Percentiles rank a stretch among this genome's conserved stretches.
These are phyloP conservation scores for Lutjanus campechanus DNA, from an alignment of 2,797 vertebrate genomes.

Conservation along the genomic window DNA sequence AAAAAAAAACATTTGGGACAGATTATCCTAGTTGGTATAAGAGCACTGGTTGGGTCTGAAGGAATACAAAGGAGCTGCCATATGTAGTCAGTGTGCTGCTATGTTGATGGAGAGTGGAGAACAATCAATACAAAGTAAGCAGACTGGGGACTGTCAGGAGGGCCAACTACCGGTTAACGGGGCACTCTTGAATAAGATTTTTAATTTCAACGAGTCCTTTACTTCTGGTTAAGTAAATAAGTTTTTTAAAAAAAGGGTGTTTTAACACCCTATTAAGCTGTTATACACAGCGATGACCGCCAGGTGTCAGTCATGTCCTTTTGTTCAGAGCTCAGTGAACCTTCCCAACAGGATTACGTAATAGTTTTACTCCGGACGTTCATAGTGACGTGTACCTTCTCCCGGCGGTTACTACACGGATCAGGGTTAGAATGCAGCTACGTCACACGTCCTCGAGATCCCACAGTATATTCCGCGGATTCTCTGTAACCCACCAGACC, in stretches of 20 bases:
- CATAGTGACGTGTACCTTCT: slow-evolving; percentile 2
- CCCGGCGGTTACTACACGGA: not conserved
- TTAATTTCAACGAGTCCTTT: too few relatives aligned
- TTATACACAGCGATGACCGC: slow-evolving; percentile 26
- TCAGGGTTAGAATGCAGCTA: not conserved
- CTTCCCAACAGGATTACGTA: slow-evolving; percentile 18
- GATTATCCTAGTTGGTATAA: not conserved
- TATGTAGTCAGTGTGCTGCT: not conserved
- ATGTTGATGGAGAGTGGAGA: not conserved
- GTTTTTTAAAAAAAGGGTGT: too few relatives aligned
- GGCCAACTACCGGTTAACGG: too few relatives aligned
- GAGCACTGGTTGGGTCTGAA: not conserved
- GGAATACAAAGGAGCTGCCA: not conserved
- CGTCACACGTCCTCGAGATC: not conserved
- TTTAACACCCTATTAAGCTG: too few relatives aligned
- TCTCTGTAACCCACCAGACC: not conserved
- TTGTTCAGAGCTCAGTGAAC: not conserved
- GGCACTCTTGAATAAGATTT: too few relatives aligned
- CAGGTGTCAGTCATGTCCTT: slow-evolving; percentile 54
- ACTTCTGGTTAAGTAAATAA: too few relatives aligned
- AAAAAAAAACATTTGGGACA: not conserved
- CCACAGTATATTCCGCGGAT: not conserved
- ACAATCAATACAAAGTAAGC: not conserved
- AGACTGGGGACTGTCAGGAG: too few relatives aligned
- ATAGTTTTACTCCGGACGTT: slow-evolving; percentile 6